Evolutionary conservation across 2,888 invertebrate species (phyloP).

Genomic region (Trichogramma dendrolimi): DNA sequence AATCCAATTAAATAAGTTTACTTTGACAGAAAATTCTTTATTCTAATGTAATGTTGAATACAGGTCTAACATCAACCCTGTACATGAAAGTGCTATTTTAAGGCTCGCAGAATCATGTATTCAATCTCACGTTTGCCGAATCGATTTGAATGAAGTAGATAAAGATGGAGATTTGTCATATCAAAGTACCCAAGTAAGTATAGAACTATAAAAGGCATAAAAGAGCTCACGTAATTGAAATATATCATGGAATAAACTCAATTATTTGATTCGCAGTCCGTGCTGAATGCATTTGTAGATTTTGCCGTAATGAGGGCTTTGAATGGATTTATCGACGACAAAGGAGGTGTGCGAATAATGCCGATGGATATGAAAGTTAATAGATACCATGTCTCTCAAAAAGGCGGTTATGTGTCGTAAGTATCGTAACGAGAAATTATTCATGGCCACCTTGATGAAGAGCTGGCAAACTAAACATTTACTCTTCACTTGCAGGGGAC

Average conservation of each 20-base stretch:
- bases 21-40: not conserved
- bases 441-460: no score
- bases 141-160: not conserved
- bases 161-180: conserved; percentile 6
- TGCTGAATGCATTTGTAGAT: conserved; percentile 1
- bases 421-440: not conserved
- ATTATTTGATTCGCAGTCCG: not conserved
- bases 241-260: not conserved
- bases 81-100: not conserved
- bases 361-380: not conserved
- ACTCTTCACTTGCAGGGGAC: conserved; percentile 4
- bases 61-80: not conserved
- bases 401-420: not conserved
- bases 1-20: not conserved
- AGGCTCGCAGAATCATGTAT: conserved; percentile 5
- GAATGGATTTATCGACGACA: not conserved
- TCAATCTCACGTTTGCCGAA: not conserved
- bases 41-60: not conserved
- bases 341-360: not conserved
- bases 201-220: not conserved
- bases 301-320: not conserved
- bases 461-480: not conserved
- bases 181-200: conserved; percentile 3
- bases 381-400: not conserved
- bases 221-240: not conserved